Percentiles rank a stretch among this genome's conserved stretches.
Evolutionary conservation across 2,113 vertebrate species (phyloP).

Genomic region (Noturus placidus): DNA sequence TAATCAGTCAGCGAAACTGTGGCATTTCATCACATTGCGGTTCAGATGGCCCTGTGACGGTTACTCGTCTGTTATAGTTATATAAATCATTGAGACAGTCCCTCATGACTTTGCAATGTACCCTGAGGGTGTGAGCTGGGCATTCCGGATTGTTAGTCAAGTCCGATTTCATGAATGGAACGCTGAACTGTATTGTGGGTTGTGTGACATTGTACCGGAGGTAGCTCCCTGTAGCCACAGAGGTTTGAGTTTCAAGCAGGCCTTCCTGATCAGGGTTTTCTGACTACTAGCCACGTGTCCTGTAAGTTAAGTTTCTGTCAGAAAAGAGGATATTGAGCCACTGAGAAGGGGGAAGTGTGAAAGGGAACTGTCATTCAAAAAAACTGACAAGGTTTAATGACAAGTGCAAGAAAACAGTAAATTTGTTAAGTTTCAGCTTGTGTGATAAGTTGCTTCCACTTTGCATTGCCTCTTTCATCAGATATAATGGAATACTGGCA

Average conservation of each 20-base stretch:
- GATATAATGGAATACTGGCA: slow-evolving; percentile 34
- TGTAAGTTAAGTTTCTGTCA: slow-evolving; percentile 59
- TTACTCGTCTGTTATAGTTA: slow-evolving; percentile 63
- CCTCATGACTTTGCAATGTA: slow-evolving; percentile 72
- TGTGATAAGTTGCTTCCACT: slow-evolving; percentile 24
- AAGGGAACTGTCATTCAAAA: slow-evolving; percentile 58
- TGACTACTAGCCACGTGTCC: slow-evolving; percentile 46
- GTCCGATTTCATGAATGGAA: slow-evolving; percentile 58
- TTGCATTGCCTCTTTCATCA: background rate
- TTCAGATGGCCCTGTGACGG: slow-evolving; percentile 59
- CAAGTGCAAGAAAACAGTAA: slow-evolving; percentile 31
- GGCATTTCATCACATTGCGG: slow-evolving; percentile 65
- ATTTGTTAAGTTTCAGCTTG: slow-evolving; percentile 24
- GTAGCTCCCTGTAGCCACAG: slow-evolving; percentile 28
- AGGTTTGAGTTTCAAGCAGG: slow-evolving; percentile 48
- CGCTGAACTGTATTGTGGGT: slow-evolving; percentile 48
- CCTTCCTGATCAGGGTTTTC: slow-evolving; percentile 56
- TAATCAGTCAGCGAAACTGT: slow-evolving; percentile 38
- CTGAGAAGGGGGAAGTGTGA: slow-evolving; percentile 59
- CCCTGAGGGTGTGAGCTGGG: slow-evolving; percentile 51
- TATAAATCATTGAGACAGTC: slow-evolving; percentile 62
- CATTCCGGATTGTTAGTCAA: slow-evolving; percentile 65
- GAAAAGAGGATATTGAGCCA: slow-evolving; percentile 56
- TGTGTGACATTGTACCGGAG: slow-evolving; percentile 58
- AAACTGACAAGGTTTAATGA: slow-evolving; percentile 39